Base-by-base conservation (phyloP, 2,797 vertebrate genomes). In the Acanthornis magna region DNA sequence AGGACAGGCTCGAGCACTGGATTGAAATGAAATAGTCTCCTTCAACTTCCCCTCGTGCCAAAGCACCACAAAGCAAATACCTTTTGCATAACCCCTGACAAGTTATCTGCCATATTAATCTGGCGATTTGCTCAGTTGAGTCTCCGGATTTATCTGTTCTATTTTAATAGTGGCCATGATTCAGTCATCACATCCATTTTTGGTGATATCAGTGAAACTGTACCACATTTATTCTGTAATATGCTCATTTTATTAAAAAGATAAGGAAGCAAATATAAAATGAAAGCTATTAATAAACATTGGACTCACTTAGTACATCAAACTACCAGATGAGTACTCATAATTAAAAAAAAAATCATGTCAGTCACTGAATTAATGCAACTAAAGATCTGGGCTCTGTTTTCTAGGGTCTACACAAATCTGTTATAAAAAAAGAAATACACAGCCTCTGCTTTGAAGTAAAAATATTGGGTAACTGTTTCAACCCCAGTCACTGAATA, bases 241-340 rank as follows among this genome's bases (percentile, higher is more conserved):
- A 96, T 16, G 54, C 42, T 93, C 57, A 34, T 77, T 95, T 96
- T 93, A 95, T 96, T 96, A 95, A 96, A 96, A 94, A 95, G 95
- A 95, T 96, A 96, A 95, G 93, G 65, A 74, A 92, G 53, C 51
- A 95, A 94, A 94, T 93, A 95, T 71, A 71, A 95, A 96, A 93
- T 74, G 90, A 89, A 88, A 84, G 80, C 70, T 86, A 95, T 94
- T 95, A 95, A 96, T 95, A 95, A 95, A 89, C 74, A 74, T 20
- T 42, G 50, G 65, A 63, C 85, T 92, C 57, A 63, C 85, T 92
- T 55, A 65, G 58, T 70, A 62, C 16, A 86, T 91, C 70, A 55
- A 93, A 65, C 34, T 22, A 83, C 55, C 40, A 58, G 27, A 27
- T 36, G 72, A 87, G 18, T 40, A 36, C 63, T 90, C 71, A 47